phyloP scores from a whole-genome alignment of 2,113 vertebrate genomes.

The rat (Rattus norvegicus) region GRCr8 NC_086032.1:72373501-72374000 shows the following conservation, averaged over 20 bases:
- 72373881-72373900: too few relatives aligned
- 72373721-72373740: neutral
- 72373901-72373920: too few relatives aligned
- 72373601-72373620: neutral
- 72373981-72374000: too few relatives aligned
- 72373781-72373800: too few relatives aligned
- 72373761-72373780: neutral
- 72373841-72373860: too few relatives aligned
- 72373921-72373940: too few relatives aligned
- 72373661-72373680: neutral
- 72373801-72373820: too few relatives aligned
- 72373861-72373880: too few relatives aligned
- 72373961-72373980: too few relatives aligned
- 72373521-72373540: neutral
- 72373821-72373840: too few relatives aligned
- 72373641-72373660: neutral
- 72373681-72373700: neutral
- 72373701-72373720: neutral
- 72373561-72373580: neutral
- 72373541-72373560: neutral
- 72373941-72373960: too few relatives aligned
- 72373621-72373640: neutral
- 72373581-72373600: neutral
- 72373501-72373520: neutral
- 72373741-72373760: neutral